Percentiles rank a stretch among this genome's conserved stretches.
phyloP scores from a whole-genome alignment of 2,888 invertebrate species.

The Drosophila bunnanda region DNA sequence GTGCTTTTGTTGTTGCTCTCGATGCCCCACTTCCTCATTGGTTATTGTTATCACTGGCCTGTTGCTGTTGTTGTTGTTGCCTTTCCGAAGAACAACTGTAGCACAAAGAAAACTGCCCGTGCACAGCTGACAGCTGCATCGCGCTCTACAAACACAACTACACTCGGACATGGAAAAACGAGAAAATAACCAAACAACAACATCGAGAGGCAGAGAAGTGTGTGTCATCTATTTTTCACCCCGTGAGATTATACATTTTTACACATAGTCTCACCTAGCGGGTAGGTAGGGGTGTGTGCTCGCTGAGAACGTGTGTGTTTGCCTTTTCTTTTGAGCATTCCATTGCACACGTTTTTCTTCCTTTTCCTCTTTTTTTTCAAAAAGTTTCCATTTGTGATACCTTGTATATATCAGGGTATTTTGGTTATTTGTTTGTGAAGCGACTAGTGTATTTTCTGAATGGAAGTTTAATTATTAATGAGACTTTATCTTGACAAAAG shows the following conservation, averaged over 20 bases:
- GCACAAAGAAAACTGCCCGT: slow-evolving; percentile 65
- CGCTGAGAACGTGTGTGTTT: slow-evolving; percentile 30
- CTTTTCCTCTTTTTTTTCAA: slow-evolving; percentile 35
- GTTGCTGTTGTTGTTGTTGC: slow-evolving; percentile 24
- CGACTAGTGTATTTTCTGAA: too few relatives aligned
- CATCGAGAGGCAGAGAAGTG: slow-evolving; percentile 7
- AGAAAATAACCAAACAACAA: background rate
- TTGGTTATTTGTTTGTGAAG: background rate
- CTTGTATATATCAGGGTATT: slow-evolving; percentile 6
- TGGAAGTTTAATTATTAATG: too few relatives aligned
- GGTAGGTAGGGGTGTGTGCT: slow-evolving; percentile 7
- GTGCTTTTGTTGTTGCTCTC: slow-evolving; percentile 17
- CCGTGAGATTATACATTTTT: slow-evolving; percentile 43
- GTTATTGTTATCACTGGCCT: slow-evolving; percentile 70
- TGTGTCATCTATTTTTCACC: slow-evolving; percentile 50
- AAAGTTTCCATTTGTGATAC: slow-evolving; percentile 42
- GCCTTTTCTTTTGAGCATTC: slow-evolving; percentile 51
- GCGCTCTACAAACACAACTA: slow-evolving; percentile 23
- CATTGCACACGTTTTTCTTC: slow-evolving; percentile 63
- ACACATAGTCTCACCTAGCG: slow-evolving; percentile 27
- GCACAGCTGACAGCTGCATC: slow-evolving; percentile 76
- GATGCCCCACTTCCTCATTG: slow-evolving; percentile 47
- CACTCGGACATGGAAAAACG: background rate
- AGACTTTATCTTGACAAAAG: too few relatives aligned
- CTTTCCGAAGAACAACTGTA: slow-evolving; percentile 53